Base-by-base conservation (phyloP, 1,140 invertebrate species). In the Globodera ellingtonae region DNA sequence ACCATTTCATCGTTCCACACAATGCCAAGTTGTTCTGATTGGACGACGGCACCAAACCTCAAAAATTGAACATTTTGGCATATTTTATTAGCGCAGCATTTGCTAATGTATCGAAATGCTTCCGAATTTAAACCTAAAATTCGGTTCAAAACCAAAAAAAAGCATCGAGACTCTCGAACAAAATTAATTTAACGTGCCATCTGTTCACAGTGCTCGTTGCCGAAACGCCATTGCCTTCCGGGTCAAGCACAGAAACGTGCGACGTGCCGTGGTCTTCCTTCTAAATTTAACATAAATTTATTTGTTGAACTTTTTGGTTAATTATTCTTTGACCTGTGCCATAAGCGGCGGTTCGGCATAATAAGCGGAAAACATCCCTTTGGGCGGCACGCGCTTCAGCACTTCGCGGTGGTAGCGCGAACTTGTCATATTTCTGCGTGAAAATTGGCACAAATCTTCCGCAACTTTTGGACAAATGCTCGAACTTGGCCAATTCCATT, bases 1-100 rank as follows among this genome's bases (percentile, higher is more conserved):
- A 97, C 94, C 95, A 98, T 97, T 70, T 93, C 94, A 88, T 94
- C 93, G 90, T 98, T 98, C 83, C 96, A 92, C 4, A 98, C 90
- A 67, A 98, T 95, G 47, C 96, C 96, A 0, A 95, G 96, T 75
- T 92, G 92, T 44, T 91, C 88, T 65, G 93, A 93, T 47, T 84
- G 86, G 5, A 84, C 82, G 1, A 76, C 79, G 24, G 76, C 77
- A n/a, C 80, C 93, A 93, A 92, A 97, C 81, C 82, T 82, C 13
- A 52, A 47, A 21, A 47, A 79, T 7, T 48, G 75, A 21, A 24
- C 21, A 15, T 59, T 73, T 35, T 35, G 35, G 72, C 72, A 13
- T 59, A 52, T 69, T 44, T 9, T 9, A 69, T 7, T 69, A 18
- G 9, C 66, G 66, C 9, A 70, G 6, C 8, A 10, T 70, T 10